These are phyloP conservation scores for Heptranchias perlo DNA, from an alignment of 2,113 vertebrate genomes.

Conservation along the genomic window DNA sequence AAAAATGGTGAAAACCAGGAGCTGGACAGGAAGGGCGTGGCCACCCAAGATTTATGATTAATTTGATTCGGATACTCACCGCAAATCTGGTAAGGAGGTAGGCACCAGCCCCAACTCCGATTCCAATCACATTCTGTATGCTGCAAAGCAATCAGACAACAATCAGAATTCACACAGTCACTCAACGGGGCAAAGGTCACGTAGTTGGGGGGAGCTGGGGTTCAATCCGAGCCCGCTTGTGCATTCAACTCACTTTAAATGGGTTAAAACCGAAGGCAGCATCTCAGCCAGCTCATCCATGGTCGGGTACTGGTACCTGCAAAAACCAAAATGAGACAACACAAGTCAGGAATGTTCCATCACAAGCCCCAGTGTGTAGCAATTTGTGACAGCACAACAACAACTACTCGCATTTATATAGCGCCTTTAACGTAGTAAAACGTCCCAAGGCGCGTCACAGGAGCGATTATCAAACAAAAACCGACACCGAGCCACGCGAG, in stretches of 20 bases:
- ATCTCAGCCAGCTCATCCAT: conserved; percentile 91
- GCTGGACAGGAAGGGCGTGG: not conserved
- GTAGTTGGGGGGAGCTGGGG: not conserved
- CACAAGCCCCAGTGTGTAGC: too few species aligned
- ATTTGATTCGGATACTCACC: conserved; percentile 67
- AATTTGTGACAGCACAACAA: too few species aligned
- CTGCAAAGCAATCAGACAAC: conserved; percentile 57
- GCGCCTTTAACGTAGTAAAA: too few species aligned
- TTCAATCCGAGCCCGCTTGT: not conserved
- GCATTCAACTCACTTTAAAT: conserved; percentile 73
- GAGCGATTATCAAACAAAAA: too few species aligned
- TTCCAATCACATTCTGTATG: conserved; percentile 82
- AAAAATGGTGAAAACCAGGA: not conserved
- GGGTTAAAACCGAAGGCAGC: conserved; percentile 77
- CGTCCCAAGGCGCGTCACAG: too few species aligned
- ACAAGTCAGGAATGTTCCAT: not conserved
- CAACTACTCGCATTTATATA: too few species aligned
- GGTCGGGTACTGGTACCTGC: conserved; percentile 87
- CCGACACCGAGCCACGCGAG: too few species aligned
- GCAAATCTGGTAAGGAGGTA: conserved; percentile 82
- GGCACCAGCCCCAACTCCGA: conserved; percentile 82
- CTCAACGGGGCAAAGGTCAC: not conserved
- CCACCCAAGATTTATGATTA: not conserved
- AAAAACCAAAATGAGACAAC: conserved; percentile 44
- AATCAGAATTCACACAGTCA: not conserved